Percentiles rank a stretch among this genome's conserved stretches.
Evolutionary conservation across 2,113 vertebrate species (phyloP).

Genomic region (Ursus arctos): DNA sequence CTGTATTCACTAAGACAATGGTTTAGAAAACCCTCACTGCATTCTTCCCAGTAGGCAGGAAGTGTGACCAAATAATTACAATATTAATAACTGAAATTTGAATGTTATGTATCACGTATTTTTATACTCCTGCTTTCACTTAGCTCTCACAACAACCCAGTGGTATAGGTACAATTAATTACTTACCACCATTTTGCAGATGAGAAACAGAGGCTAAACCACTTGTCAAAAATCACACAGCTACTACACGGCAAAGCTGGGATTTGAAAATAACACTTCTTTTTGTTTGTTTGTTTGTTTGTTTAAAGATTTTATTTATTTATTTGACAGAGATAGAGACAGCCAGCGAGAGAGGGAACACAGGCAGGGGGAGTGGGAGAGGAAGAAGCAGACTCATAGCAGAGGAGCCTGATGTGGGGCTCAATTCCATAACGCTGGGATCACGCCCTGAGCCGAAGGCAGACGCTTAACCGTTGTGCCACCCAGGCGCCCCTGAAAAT

Average conservation of each 20-base stretch:
- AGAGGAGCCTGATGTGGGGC: too few species aligned
- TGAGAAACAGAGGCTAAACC: constrained; percentile 38
- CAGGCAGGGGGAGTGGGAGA: too few species aligned
- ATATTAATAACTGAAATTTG: constrained; percentile 50
- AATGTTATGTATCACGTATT: constrained; percentile 37
- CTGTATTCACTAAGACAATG: constrained; percentile 1
- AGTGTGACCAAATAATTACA: constrained; percentile 38
- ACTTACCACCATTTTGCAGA: constrained; percentile 39
- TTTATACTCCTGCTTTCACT: neutral
- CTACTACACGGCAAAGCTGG: neutral
- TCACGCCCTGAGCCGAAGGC: too few species aligned
- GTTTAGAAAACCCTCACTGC: constrained; percentile 26
- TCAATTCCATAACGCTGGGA: too few species aligned
- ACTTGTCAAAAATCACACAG: constrained; percentile 39
- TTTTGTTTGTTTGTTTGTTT: too few species aligned
- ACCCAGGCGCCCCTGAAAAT: neutral
- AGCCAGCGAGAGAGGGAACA: too few species aligned
- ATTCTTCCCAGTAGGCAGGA: neutral
- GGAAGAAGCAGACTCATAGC: too few species aligned
- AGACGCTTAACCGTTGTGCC: too few species aligned
- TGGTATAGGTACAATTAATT: constrained; percentile 40
- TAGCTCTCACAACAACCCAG: constrained; percentile 31
- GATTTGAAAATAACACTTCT: constrained; percentile 57
- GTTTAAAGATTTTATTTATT: too few species aligned
- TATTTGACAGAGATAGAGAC: too few species aligned